Percentiles rank a stretch among this genome's conserved stretches.
Evolutionary conservation across 2,797 vertebrate genomes (phyloP).

Genomic region (Halcyon chelicuti): DNA sequence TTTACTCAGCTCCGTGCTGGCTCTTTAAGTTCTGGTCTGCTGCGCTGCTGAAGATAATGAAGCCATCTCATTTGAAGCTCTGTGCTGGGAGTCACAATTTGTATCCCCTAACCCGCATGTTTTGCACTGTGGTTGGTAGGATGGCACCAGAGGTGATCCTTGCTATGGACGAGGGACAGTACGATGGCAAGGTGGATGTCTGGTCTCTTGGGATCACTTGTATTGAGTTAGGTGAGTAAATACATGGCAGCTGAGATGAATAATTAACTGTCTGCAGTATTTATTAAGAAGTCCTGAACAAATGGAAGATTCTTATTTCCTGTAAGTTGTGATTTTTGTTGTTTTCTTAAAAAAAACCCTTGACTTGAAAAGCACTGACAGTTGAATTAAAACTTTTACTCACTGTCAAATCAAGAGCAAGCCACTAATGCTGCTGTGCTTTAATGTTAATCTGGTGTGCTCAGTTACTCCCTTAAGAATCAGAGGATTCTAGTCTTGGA

Average conservation of each 20-base stretch:
- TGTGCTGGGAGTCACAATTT: not conserved
- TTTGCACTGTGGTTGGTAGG: slow-evolving; percentile 79
- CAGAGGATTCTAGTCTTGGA: not conserved
- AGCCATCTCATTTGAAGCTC: not conserved
- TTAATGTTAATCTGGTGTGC: not conserved
- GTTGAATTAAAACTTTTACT: not conserved
- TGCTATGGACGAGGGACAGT: slow-evolving; percentile 98
- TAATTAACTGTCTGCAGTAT: not conserved
- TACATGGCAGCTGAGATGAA: not conserved
- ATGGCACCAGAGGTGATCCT: slow-evolving; percentile 99
- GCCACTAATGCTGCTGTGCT: not conserved
- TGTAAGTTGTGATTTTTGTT: not conserved
- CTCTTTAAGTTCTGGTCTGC: not conserved
- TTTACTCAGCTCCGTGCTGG: slow-evolving; percentile 2
- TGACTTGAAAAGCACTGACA: not conserved
- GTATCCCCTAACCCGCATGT: not conserved
- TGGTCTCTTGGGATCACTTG: slow-evolving; percentile 98
- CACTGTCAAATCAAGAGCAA: not conserved
- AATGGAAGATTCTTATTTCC: not conserved
- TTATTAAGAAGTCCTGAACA: not conserved
- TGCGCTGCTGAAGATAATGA: not conserved
- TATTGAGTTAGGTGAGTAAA: slow-evolving; percentile 93
- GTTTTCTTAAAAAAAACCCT: not conserved
- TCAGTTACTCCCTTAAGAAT: not conserved
- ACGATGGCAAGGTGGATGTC: slow-evolving; percentile 95